Evolutionary conservation across 2,113 vertebrate genomes (phyloP).

Genomic region (Psilopsiagon aurifrons): DNA sequence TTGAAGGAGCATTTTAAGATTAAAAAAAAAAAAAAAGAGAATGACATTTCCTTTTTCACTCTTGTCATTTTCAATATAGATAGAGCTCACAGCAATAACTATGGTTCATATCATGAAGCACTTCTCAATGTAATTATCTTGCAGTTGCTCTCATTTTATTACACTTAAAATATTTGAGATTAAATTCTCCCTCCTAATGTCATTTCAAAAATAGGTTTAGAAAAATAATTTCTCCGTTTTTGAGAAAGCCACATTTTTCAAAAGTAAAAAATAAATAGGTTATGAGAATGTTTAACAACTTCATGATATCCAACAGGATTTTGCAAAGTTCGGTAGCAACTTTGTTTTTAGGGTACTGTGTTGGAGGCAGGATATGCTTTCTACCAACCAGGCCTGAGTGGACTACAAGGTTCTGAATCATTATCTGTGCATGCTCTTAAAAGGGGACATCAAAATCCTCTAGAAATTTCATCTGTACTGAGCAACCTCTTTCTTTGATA

Average conservation of each 20-base stretch:
- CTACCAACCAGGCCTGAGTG: background rate
- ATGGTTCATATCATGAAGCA: background rate
- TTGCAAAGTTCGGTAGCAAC: background rate
- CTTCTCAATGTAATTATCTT: background rate
- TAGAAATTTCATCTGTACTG: background rate
- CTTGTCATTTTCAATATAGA: background rate
- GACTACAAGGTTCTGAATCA: background rate
- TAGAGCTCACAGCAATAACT: background rate
- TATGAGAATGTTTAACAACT: background rate
- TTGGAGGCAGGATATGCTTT: background rate
- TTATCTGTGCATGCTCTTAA: background rate
- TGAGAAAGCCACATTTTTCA: background rate
- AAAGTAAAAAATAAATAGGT: background rate
- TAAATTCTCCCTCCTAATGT: background rate
- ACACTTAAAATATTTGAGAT: background rate
- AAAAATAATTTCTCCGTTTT: background rate
- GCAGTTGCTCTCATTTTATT: background rate
- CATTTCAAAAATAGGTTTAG: background rate
- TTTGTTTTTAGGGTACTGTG: background rate
- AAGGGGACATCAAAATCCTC: background rate
- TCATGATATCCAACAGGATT: background rate
- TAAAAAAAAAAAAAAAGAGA: background rate
- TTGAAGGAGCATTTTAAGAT: background rate
- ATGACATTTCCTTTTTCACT: background rate
- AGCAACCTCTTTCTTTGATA: background rate